Conservation (phyloP, 2,888 invertebrate species). For the Amaurobius ferox region DNA sequence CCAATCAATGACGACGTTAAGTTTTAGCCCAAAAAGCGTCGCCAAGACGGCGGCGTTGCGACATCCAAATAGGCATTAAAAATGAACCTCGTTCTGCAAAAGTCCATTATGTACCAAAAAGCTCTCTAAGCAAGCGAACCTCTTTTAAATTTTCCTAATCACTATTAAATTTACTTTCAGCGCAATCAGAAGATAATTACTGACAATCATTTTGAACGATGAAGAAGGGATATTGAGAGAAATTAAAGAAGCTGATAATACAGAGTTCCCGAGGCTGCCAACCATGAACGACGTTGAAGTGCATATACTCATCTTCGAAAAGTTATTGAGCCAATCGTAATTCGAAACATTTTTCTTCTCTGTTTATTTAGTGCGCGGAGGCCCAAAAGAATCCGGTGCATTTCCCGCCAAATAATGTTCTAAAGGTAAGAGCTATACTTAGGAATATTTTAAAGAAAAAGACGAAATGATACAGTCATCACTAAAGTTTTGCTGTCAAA, state of each 20-base stretch:
- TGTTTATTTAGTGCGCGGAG: not conserved
- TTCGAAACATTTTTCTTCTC: not conserved
- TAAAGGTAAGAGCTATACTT: not conserved
- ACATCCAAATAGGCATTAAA: constrained; percentile 52
- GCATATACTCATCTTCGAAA: not conserved
- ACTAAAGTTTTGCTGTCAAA: too few relatives aligned
- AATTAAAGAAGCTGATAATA: constrained; percentile 68
- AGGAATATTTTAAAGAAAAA: not conserved
- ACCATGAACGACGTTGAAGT: constrained; percentile 53
- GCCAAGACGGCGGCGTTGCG: constrained; percentile 44
- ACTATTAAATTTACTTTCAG: constrained; percentile 71
- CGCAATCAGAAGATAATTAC: constrained; percentile 42
- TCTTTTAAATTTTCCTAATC: constrained; percentile 61
- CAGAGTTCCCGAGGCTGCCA: constrained; percentile 30
- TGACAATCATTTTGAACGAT: constrained; percentile 44
- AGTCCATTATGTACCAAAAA: constrained; percentile 40
- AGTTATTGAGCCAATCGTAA: not conserved
- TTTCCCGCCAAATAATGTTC: not conserved
- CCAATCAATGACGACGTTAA: not conserved
- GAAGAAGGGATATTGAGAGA: constrained; percentile 25
- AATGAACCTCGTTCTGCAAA: constrained; percentile 17
- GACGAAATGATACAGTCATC: not conserved
- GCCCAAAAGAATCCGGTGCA: not conserved
- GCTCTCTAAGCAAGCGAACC: constrained; percentile 27
- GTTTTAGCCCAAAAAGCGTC: constrained; percentile 18